Conservation (phyloP, 1,140 invertebrate genomes). For the Drosophila tsacasi region DNA sequence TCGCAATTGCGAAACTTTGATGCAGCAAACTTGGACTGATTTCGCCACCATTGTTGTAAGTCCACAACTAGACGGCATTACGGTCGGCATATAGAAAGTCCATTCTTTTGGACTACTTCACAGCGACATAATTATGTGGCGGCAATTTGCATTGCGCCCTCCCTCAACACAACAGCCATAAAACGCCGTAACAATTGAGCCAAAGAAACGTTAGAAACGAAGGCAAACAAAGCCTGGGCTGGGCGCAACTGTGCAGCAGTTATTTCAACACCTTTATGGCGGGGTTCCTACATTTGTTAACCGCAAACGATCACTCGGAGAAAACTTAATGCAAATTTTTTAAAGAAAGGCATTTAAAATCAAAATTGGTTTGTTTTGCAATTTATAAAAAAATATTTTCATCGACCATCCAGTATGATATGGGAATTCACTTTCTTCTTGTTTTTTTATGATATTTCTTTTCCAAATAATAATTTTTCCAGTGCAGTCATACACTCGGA, state of each 20-base stretch:
- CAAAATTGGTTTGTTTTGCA: too few species aligned
- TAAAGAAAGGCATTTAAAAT: too few species aligned
- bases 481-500: slow-evolving; percentile 33
- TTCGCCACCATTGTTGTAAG: slow-evolving; percentile 19
- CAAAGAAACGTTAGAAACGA: slow-evolving; percentile 28
- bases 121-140: slow-evolving; percentile 79
- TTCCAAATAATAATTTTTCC: not conserved
- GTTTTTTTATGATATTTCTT: too few species aligned
- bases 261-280: slow-evolving; percentile 82
- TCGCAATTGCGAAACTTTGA: slow-evolving; percentile 34
- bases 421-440: not conserved
- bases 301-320: slow-evolving; percentile 25
- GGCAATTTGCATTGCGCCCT: slow-evolving; percentile 76
- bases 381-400: too few species aligned
- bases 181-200: slow-evolving; percentile 74
- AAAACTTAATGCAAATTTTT: not conserved
- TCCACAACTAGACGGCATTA: slow-evolving; percentile 25
- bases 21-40: slow-evolving; percentile 15
- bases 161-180: slow-evolving; percentile 71
- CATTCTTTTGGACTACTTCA: slow-evolving; percentile 28
- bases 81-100: slow-evolving; percentile 22
- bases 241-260: slow-evolving; percentile 58
- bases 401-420: not conserved
- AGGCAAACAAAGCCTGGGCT: slow-evolving; percentile 30
- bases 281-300: slow-evolving; percentile 64